Base-by-base conservation (phyloP, 2,888 invertebrate species). In the Parnassius smintheus region DNA sequence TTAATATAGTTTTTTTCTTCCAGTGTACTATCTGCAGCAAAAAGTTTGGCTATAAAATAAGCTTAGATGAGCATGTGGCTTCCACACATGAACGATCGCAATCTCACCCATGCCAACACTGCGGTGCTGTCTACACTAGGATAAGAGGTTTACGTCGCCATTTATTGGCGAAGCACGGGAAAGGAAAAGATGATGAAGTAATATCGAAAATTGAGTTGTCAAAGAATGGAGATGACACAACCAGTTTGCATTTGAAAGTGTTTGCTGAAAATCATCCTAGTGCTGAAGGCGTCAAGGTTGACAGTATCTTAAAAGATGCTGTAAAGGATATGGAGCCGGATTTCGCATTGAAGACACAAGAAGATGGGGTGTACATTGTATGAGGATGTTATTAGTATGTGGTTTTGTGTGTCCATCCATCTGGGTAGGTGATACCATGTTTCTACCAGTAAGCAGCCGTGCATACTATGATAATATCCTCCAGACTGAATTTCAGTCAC, bases 11-110 rank as follows among this genome's bases (percentile, higher is more conserved):
- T 4, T 51, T 35, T 35, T 41, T 52, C 64, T 85, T 81, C 1
- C 82, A 91, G 91, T 91, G 91, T 59, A 73, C 76, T 18, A 78
- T 88, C 12, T 91, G 91, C 73, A 75, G 71, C 25, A 90, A 90
- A 67, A 87, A 84, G 58, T 90, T 89, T 50, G 89, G 88, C 0
- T 90, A 90, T 72, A 91, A 90, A 70, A 68, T 79, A 9, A 89
- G 86, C 42, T 56, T 91, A 2, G 82, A 85, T 53, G 91, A 91
- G 58, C 91, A 91, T 65, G 73, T 90, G 2, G 74, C 83, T 0
- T 75, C 83, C 0, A 67, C 80, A 0, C 91, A 91, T 68, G 85
- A 83, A 10, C 78, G 80, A 0, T 76, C 85, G 0, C 80, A 82
- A 61, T 50, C 73, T 0, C 80, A 83, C 59, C 60, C 78, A 0